Conservation (phyloP, 2,888 invertebrate genomes). For the Eremobia ochroleuca region DNA sequence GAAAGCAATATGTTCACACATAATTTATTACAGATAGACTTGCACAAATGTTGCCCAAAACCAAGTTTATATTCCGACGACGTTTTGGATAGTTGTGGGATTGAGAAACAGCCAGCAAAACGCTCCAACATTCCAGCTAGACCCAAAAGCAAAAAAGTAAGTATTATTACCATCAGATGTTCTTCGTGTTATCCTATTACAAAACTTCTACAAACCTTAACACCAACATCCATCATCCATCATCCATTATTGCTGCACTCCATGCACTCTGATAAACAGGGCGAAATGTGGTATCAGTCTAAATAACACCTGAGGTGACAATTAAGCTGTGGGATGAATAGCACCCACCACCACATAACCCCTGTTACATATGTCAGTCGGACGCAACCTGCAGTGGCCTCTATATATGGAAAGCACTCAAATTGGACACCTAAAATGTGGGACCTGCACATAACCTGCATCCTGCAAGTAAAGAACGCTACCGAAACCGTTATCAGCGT, state of each 20-base stretch:
- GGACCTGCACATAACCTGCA: background rate
- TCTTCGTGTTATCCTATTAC: background rate
- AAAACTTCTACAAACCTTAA: background rate
- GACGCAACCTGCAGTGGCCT: background rate
- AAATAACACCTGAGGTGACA: background rate
- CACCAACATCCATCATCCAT: background rate
- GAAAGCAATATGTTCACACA: background rate
- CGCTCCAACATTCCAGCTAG: background rate
- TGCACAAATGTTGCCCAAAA: slow-evolving; percentile 46
- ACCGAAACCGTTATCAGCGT: background rate
- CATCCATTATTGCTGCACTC: background rate
- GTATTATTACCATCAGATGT: background rate
- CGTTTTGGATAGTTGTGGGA: slow-evolving; percentile 22
- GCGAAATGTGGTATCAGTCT: background rate
- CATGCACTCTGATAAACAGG: background rate
- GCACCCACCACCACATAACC: too few species aligned
- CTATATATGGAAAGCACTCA: too few species aligned
- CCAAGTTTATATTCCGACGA: slow-evolving; percentile 44
- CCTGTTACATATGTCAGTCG: background rate
- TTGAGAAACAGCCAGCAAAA: background rate
- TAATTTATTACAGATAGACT: slow-evolving; percentile 28
- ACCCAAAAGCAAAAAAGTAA: slow-evolving; percentile 16
- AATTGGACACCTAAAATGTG: background rate
- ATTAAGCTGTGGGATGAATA: too few species aligned
- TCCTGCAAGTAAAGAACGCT: background rate